Conservation (phyloP, 30 jellyfish, hydroid and myxozoan genomes). For the Chrysaora quinquecirrha region DNA sequence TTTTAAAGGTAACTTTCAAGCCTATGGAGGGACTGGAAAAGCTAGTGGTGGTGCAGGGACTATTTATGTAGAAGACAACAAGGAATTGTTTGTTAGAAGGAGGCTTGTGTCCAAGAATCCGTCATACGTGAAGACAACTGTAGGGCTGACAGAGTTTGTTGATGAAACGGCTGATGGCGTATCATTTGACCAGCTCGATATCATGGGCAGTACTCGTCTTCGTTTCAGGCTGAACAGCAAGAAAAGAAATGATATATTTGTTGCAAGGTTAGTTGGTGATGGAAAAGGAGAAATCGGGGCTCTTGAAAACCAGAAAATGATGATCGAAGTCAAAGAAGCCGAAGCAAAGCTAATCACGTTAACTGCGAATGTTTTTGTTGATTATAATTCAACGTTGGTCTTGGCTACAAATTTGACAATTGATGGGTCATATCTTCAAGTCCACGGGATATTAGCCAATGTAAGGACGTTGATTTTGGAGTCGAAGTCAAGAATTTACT, state of each 20-base stretch:
- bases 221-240: slow-evolving; percentile 26
- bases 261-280: slow-evolving; percentile 54
- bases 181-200: slow-evolving; percentile 36
- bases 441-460: slow-evolving; percentile 54
- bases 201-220: slow-evolving; percentile 39
- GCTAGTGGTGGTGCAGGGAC: slow-evolving; percentile 74
- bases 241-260: slow-evolving; percentile 15
- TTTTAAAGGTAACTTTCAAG: slow-evolving; percentile 35
- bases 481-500: slow-evolving; percentile 52
- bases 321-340: slow-evolving; percentile 77
- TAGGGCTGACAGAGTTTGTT: slow-evolving; percentile 33
- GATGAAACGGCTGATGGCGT: slow-evolving; percentile 12
- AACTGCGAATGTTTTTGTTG: slow-evolving; percentile 65
- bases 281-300: slow-evolving; percentile 76
- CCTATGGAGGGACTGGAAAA: slow-evolving; percentile 67
- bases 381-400: slow-evolving; percentile 47
- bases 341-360: slow-evolving; percentile 31
- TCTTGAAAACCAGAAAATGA: slow-evolving; percentile 45
- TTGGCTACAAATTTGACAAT: slow-evolving; percentile 61
- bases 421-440: slow-evolving; percentile 46
- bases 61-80: slow-evolving; percentile 42
- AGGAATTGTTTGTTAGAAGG: slow-evolving; percentile 18
- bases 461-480: slow-evolving; percentile 60
- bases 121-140: neutral
- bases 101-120: slow-evolving; percentile 28